These are phyloP conservation scores for Aramus guarauna DNA, from an alignment of 2,113 vertebrate species.

Conservation along the genomic window DNA sequence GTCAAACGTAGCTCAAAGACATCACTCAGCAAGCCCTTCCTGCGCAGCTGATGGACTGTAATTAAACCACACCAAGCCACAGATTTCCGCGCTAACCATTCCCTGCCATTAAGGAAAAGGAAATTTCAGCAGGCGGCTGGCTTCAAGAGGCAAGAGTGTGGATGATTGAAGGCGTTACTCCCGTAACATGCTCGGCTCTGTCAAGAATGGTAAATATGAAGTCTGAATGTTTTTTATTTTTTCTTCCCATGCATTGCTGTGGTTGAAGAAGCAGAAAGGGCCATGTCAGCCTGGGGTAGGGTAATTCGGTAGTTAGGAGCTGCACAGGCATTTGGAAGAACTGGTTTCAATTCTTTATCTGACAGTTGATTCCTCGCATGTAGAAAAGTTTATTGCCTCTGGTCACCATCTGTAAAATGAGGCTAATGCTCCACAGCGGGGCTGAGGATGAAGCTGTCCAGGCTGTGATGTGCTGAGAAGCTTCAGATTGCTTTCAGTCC, in stretches of 20 bases:
- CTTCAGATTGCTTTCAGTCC: background rate
- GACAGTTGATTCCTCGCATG: background rate
- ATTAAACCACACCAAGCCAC: background rate
- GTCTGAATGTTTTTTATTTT: background rate
- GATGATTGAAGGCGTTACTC: background rate
- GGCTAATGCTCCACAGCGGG: background rate
- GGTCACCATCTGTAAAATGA: slow-evolving; percentile 9
- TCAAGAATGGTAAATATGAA: background rate
- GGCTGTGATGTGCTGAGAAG: background rate
- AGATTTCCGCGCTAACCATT: background rate
- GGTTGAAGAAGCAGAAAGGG: background rate
- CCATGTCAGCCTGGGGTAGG: background rate
- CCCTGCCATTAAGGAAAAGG: background rate
- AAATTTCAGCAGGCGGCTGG: background rate
- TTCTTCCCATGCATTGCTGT: background rate
- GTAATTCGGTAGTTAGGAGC: background rate
- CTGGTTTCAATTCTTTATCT: slow-evolving; percentile 28
- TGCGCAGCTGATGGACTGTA: background rate
- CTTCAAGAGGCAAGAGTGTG: background rate
- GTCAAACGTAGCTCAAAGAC: background rate
- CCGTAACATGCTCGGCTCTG: background rate
- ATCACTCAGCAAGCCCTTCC: background rate
- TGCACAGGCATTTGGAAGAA: background rate
- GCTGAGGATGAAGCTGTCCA: background rate
- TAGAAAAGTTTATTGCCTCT: slow-evolving; percentile 15